Percentiles rank a stretch among this genome's conserved stretches.
Evolutionary conservation across 2,888 invertebrate genomes (phyloP).

Genomic region (Oegoconia quadripuncta): DNA sequence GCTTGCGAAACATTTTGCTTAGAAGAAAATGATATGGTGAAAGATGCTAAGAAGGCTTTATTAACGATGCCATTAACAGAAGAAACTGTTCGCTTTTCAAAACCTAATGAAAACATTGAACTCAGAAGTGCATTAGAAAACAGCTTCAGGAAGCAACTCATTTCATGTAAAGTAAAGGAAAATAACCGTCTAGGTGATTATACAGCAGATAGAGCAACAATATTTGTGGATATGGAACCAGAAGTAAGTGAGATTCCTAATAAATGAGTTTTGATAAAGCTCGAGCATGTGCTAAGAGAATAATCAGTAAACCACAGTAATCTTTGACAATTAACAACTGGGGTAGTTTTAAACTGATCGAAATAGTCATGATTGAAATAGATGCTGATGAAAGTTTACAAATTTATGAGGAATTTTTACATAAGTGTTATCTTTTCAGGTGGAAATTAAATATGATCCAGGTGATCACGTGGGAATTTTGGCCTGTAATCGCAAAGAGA

Average conservation of each 20-base stretch:
- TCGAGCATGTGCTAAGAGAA: no score
- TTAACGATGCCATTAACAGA: conserved; percentile 85
- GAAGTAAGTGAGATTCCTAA: no score
- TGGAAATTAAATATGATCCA: conserved; percentile 85
- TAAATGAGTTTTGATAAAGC: no score
- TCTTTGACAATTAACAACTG: no score
- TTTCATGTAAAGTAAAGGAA: conserved; percentile 74
- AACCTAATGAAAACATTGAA: conserved; percentile 51
- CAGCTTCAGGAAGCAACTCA: conserved; percentile 59
- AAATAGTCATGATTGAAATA: no score
- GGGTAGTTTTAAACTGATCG: no score
- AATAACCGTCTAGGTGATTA: conserved; percentile 80
- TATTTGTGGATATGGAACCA: conserved; percentile 79
- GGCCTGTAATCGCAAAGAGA: conserved; percentile 86
- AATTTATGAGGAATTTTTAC: not conserved
- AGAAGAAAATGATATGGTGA: conserved; percentile 91
- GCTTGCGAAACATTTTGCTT: conserved; percentile 96
- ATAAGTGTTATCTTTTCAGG: conserved; percentile 33
- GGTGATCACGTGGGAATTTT: conserved; percentile 97
- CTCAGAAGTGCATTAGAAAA: conserved; percentile 50
- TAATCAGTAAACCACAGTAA: no score
- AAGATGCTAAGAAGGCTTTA: conserved; percentile 88
- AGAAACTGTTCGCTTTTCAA: conserved; percentile 85
- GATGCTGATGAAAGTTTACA: no score
- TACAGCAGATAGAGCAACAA: conserved; percentile 74